Evolutionary conservation across 2,797 vertebrate genomes (phyloP), one percentile per base, ranked within the genome.

Genomic region (Typhlichthys subterraneus): DNA sequence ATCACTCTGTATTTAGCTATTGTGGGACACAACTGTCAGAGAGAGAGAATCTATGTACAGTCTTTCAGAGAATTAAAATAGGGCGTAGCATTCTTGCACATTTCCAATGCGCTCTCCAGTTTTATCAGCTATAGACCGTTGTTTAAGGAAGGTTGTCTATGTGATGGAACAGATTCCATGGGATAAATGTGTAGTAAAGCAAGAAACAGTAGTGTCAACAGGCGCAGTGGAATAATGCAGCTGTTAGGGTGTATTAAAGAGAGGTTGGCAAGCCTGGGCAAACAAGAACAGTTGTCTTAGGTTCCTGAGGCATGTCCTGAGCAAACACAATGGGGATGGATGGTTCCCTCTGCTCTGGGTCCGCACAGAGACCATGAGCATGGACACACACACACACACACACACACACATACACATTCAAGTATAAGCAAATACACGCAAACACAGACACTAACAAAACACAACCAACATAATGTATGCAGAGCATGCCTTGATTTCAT

Each of bases 281-380:
- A 93, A 94, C 88, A 89, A 17, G 81, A 70, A 55, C 85, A 89
- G 88, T 94, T 95, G 94, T 94, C 91, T 81, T 89, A 94, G 91
- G 90, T 93, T 94, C 92, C 83, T 91, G 80, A 90, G 91, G 90
- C 85, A 87, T 76, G 88, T 92, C 89, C 92, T 95, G 83, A 90
- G 92, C 91, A 95, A 96, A 94, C 86, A 93, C 61, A 78, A 65
- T 79, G 76, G 82, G 92, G 92, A 91, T 85, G 80, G 76, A 87
- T 80, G 90, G 79, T 92, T 89, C 83, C 13, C 57, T 70, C 59
- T 70, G 54, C 64, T 57, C 80, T 69, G 75, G 76, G 81, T 79
- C 79, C 70, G 75, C 72, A 61, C 69, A 81, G 69, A 81, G 73
- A 80, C 77, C 74, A 52, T 8, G 6, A 66, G 72, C 65, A 74